Conservation (phyloP, 2,113 vertebrate genomes). For the Aldabrachelys gigantea region DNA sequence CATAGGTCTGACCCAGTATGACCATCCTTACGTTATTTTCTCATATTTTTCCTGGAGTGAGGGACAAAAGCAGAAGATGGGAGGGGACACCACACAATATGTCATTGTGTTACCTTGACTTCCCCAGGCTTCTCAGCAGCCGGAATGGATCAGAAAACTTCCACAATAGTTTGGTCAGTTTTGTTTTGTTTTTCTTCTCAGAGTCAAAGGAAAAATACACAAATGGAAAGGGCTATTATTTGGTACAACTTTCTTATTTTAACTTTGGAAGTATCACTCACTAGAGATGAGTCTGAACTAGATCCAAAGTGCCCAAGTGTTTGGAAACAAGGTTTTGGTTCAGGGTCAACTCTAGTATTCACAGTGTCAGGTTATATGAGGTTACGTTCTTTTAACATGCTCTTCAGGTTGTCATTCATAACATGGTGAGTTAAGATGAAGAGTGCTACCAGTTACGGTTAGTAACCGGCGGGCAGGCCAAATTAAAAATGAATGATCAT, state of each 20-base stretch:
- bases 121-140: not conserved
- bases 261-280: not conserved
- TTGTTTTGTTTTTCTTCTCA: not conserved
- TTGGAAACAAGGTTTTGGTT: not conserved
- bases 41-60: no score
- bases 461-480: not conserved
- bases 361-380: not conserved
- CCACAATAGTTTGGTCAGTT: not conserved
- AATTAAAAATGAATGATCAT: not conserved
- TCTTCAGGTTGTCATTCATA: not conserved
- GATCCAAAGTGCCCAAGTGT: rapidly evolving
- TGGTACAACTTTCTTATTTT: not conserved
- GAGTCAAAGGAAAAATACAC: not conserved
- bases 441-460: not conserved
- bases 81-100: no score
- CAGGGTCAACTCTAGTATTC: not conserved
- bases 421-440: no score
- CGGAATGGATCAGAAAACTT: not conserved
- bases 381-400: not conserved
- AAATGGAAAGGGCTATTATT: not conserved
- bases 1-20: no score
- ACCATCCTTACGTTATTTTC: no score
- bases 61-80: no score
- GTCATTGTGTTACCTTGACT: no score
- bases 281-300: not conserved